Conservation (phyloP, 1,140 invertebrate species). For the Wiebesia pumilae region DNA sequence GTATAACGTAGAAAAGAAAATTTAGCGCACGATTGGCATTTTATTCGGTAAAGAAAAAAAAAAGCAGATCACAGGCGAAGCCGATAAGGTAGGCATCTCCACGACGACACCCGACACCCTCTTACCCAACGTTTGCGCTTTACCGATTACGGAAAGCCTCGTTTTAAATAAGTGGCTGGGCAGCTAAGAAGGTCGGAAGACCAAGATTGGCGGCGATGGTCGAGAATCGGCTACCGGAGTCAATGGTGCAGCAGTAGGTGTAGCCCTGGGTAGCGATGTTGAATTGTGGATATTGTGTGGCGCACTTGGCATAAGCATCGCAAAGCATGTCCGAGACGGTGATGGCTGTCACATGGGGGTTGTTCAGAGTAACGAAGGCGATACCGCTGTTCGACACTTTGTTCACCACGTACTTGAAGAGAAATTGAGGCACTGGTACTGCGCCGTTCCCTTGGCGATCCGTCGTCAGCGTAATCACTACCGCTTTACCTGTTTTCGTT, state of each 20-base stretch:
- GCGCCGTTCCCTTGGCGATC: constrained; percentile 64
- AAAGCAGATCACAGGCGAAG: neutral
- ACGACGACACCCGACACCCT: neutral
- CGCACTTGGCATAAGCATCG: neutral
- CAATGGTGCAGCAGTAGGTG: constrained; percentile 56
- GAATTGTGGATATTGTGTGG: constrained; percentile 27
- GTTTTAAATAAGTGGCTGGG: constrained; percentile 21
- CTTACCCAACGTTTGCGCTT: neutral
- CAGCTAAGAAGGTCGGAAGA: constrained; percentile 29
- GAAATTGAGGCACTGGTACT: constrained; percentile 76
- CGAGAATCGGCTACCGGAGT: constrained; percentile 46
- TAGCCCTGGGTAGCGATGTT: constrained; percentile 35
- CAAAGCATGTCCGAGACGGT: neutral
- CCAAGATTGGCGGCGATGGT: constrained; percentile 37
- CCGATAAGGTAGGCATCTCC: neutral
- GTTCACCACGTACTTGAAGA: constrained; percentile 79
- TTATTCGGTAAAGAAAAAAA: neutral
- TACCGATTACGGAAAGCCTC: neutral
- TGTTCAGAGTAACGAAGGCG: constrained; percentile 79
- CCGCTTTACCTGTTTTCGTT: constrained; percentile 3
- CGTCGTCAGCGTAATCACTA: constrained; percentile 41
- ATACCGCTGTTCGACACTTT: constrained; percentile 70
- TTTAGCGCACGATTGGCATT: neutral
- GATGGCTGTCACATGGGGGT: constrained; percentile 75
- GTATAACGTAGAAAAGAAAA: neutral